Percentiles rank a stretch among this genome's conserved stretches.
Evolutionary conservation across 2,888 invertebrate genomes (phyloP).

Genomic region (Rhingia campestris): DNA sequence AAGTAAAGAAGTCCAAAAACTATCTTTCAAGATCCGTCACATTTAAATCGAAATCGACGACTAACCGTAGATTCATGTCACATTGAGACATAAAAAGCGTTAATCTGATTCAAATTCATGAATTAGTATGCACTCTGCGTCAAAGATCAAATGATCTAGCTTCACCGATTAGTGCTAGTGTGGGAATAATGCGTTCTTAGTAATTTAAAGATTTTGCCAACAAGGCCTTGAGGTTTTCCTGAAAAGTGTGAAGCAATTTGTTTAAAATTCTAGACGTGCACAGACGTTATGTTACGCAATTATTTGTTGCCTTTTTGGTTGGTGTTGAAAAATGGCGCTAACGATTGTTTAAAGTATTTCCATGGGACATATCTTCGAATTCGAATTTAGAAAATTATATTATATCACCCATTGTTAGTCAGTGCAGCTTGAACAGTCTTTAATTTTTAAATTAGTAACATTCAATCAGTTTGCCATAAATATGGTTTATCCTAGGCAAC

Average conservation of each 20-base stretch:
- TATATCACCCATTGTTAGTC: too few species aligned
- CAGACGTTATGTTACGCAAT: not conserved
- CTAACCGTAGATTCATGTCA: not conserved
- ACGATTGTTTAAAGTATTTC: too few species aligned
- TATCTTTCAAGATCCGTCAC: not conserved
- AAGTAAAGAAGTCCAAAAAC: not conserved
- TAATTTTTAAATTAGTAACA: too few species aligned
- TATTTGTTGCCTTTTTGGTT: too few species aligned
- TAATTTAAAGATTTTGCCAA: not conserved
- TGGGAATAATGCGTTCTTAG: constrained; percentile 9
- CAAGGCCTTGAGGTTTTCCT: not conserved
- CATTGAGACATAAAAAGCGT: not conserved
- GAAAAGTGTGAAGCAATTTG: not conserved
- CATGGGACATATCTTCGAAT: too few species aligned
- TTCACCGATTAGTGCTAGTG: not conserved
- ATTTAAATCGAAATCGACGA: not conserved
- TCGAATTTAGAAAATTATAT: too few species aligned
- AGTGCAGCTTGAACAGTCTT: too few species aligned
- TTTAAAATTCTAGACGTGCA: not conserved
- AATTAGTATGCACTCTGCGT: constrained; percentile 2
- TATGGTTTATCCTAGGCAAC: too few species aligned
- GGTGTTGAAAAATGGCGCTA: too few species aligned
- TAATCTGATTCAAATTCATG: constrained; percentile 13
- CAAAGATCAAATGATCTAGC: not conserved
- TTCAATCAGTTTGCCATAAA: too few species aligned